Conservation (phyloP, 2,888 invertebrate genomes). For the Drosophila leonis region DNA sequence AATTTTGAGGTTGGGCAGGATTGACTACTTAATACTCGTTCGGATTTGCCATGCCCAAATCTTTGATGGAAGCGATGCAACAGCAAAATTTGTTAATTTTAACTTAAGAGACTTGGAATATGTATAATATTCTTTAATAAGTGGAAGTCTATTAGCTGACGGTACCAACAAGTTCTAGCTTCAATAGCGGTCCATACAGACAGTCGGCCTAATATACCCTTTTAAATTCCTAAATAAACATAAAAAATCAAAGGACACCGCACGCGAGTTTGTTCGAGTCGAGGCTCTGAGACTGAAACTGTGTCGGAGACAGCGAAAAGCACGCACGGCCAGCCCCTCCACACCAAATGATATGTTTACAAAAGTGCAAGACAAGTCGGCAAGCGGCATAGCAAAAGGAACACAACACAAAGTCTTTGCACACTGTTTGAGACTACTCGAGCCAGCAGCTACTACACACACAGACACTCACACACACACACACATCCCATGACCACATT, state of each 20-base stretch:
- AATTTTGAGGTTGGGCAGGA: not conserved
- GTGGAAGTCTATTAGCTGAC: no score
- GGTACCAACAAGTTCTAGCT: no score
- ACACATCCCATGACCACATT: slow-evolving; percentile 22
- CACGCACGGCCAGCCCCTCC: slow-evolving; percentile 21
- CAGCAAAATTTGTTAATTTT: not conserved
- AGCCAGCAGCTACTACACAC: slow-evolving; percentile 12
- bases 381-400: slow-evolving; percentile 7
- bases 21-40: not conserved
- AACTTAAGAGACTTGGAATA: no score
- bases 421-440: slow-evolving; percentile 44
- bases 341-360: slow-evolving; percentile 20
- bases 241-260: slow-evolving; percentile 12
- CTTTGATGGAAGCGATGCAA: not conserved
- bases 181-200: no score
- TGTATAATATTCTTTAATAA: no score
- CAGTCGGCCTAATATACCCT: not conserved
- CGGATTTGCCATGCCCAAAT: not conserved
- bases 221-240: not conserved
- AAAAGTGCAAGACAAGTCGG: slow-evolving; percentile 47
- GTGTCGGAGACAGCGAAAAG: slow-evolving; percentile 14
- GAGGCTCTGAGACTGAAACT: slow-evolving; percentile 4
- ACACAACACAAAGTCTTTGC: slow-evolving; percentile 28
- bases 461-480: not conserved
- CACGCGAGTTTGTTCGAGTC: not conserved